These are phyloP conservation scores for Botia almorhae DNA, from an alignment of 2,797 vertebrate species.

Conservation along the genomic window DNA sequence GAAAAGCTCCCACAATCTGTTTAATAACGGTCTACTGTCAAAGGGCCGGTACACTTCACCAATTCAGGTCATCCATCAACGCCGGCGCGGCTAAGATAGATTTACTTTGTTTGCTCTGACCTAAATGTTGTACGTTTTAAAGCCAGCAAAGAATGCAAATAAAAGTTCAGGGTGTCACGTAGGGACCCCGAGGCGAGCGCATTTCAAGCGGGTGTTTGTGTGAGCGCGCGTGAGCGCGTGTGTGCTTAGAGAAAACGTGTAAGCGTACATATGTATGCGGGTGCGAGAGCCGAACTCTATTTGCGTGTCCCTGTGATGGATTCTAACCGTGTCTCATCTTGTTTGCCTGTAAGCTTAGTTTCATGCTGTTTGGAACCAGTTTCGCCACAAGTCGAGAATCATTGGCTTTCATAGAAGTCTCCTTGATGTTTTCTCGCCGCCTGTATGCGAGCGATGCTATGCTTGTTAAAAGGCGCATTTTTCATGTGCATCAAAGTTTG, in stretches of 20 bases:
- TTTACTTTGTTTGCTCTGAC: conserved; percentile 75
- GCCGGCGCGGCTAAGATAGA: conserved; percentile 71
- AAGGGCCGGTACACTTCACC: conserved; percentile 75
- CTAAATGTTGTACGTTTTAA: conserved; percentile 76
- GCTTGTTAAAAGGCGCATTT: conserved; percentile 74
- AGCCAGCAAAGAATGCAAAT: conserved; percentile 68
- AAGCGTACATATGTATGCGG: conserved; percentile 67
- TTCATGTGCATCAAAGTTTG: conserved; percentile 65
- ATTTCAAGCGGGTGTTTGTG: conserved; percentile 57
- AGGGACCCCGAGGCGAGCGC: conserved; percentile 68
- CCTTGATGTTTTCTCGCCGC: conserved; percentile 71
- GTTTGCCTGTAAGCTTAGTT: conserved; percentile 77
- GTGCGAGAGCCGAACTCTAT: conserved; percentile 70
- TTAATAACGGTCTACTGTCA: conserved; percentile 81
- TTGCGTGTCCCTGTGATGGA: conserved; percentile 70
- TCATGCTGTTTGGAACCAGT: conserved; percentile 76
- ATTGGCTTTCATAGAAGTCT: conserved; percentile 68
- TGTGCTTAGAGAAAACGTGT: conserved; percentile 40
- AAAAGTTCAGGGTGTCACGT: conserved; percentile 74
- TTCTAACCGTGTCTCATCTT: conserved; percentile 76
- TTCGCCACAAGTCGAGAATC: conserved; percentile 64
- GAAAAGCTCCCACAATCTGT: conserved; percentile 77
- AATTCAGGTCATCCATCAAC: conserved; percentile 77
- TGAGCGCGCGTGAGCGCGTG: conserved; percentile 29
- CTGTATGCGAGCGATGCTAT: conserved; percentile 74